Base-by-base conservation (phyloP, 2,888 invertebrate species). In the Heteromyza rotundicornis region DNA sequence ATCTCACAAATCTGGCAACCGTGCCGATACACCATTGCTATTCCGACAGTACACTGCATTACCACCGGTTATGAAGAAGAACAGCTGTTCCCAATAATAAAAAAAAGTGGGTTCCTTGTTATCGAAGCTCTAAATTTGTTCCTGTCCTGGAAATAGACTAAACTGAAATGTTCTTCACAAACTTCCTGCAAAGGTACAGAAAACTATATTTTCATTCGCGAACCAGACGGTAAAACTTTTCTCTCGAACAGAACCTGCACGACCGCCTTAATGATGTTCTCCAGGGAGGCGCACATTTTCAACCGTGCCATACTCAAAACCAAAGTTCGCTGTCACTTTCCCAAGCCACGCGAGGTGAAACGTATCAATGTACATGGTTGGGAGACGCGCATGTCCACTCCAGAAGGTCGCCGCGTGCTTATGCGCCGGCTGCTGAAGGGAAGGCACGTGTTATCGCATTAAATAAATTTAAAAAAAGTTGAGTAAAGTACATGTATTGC, bases 351-450 rank as follows among this genome's bases (percentile, higher is more conserved):
- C 57, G 93, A 94, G 84, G 86, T 87, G 0, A 88, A 86, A 72
- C 86, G 93, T 70, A 86, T 92, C 1, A 87, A 87, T 44, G 85
- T 86, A 8, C 90, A 91, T 68, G 92, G 93, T 1, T 93, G 88
- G 87, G 82, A 86, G 5, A 81, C 85, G 0, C 86, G 92, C 64
- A 89, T 93, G 85, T 86, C 89, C 0, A 92, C 92, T 1, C 84
- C 85, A 0, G 84, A 77, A 50, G 93, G 93, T 2, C 86, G 91
- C n/a, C 86, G 85, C 75, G 81, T 90, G 23, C 81, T 94, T 14
- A 92, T 92, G 92, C 86, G 90, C 71, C 86, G 91, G 69, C 86
- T 93, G 67, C 84, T 94, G 1, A 92, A 91, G 84, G 92, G 92
- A 63, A 85, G 87, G 83, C 86, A 86, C 81, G 87, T 89, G 12